phyloP scores from a whole-genome alignment of 2,888 invertebrate species.

The Pollenia labialis region DNA sequence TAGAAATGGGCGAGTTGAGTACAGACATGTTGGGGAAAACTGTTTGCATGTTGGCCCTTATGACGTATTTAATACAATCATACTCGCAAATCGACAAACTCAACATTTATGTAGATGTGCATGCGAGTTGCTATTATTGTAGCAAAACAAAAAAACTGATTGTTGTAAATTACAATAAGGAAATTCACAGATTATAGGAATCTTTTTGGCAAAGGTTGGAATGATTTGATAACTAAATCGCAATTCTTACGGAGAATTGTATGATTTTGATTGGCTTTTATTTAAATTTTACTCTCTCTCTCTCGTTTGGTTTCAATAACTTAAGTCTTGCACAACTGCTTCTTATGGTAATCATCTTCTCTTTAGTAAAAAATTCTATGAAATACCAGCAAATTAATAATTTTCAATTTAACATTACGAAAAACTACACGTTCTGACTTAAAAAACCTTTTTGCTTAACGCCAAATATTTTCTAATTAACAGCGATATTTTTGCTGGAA shows the following conservation, averaged over 20 bases:
- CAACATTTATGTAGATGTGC: slow-evolving; percentile 22
- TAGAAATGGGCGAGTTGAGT: slow-evolving; percentile 46
- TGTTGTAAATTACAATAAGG: slow-evolving; percentile 31
- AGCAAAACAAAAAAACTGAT: slow-evolving; percentile 1
- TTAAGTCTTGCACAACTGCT: too few species aligned
- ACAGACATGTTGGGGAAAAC: slow-evolving; percentile 48
- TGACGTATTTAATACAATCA: slow-evolving; percentile 38
- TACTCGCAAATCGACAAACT: neutral
- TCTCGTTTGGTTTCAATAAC: too few species aligned
- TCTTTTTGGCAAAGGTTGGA: slow-evolving; percentile 14
- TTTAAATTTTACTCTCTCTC: too few species aligned
- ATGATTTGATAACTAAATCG: slow-evolving; percentile 9
- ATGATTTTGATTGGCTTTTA: too few species aligned
- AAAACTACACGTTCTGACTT: too few species aligned
- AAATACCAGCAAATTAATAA: too few species aligned
- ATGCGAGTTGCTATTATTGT: slow-evolving; percentile 28
- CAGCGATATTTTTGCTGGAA: too few species aligned
- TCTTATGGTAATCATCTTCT: too few species aligned
- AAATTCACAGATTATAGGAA: slow-evolving; percentile 45
- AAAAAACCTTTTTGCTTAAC: too few species aligned
- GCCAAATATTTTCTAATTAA: too few species aligned
- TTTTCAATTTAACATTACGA: too few species aligned
- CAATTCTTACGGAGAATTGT: slow-evolving; percentile 8
- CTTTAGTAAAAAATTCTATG: too few species aligned
- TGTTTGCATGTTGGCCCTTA: slow-evolving; percentile 41